Conservation (phyloP, 2,113 vertebrate species). For the Sorex araneus region DNA sequence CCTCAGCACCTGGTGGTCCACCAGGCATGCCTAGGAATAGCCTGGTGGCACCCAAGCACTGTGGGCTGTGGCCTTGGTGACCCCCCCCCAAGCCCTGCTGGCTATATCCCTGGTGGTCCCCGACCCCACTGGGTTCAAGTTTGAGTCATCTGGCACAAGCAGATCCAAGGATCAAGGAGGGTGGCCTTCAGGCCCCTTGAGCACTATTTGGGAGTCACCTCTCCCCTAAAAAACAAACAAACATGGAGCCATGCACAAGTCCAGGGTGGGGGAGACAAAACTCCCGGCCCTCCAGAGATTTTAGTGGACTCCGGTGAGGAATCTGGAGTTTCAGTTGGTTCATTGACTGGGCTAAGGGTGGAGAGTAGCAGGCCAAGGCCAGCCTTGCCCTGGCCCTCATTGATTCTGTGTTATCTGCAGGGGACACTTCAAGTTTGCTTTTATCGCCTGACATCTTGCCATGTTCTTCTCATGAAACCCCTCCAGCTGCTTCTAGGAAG, state of each 20-base stretch:
- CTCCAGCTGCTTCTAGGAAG: constrained; percentile 11
- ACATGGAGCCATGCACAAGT: background rate
- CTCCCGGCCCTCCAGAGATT: background rate
- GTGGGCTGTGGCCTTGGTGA: too few relatives aligned
- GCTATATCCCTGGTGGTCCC: background rate
- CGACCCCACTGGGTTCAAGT: too few relatives aligned
- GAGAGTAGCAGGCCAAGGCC: background rate
- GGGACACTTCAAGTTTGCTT: background rate
- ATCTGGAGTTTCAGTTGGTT: background rate
- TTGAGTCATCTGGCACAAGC: too few relatives aligned
- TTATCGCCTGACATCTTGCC: background rate
- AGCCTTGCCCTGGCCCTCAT: background rate
- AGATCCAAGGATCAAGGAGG: too few relatives aligned
- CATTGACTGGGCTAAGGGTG: background rate
- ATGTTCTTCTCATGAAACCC: background rate
- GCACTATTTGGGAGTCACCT: too few relatives aligned
- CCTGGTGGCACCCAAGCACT: too few relatives aligned
- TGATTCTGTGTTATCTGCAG: too few relatives aligned
- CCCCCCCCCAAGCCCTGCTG: too few relatives aligned
- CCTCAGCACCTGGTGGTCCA: too few relatives aligned
- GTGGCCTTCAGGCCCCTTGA: too few relatives aligned
- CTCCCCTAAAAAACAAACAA: too few relatives aligned
- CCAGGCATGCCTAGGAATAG: too few relatives aligned
- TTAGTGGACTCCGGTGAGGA: background rate
- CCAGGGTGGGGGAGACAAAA: background rate